Base-by-base conservation (phyloP, 37 sponge, comb jelly and placozoan species). In the Tethya wilhelma region DNA sequence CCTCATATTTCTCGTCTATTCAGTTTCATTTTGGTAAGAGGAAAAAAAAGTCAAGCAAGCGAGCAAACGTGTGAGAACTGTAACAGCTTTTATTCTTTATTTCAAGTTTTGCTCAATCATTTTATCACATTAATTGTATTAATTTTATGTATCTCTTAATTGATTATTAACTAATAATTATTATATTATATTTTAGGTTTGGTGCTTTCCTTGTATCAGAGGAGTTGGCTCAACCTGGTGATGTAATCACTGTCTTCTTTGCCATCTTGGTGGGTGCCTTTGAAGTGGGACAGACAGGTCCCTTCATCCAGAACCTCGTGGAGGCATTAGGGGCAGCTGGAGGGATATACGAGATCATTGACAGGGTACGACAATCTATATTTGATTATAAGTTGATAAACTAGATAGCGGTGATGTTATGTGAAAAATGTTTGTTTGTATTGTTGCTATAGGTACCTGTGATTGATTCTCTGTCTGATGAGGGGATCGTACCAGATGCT, bases 261-360 rank as follows among this genome's bases (percentile, higher is more conserved):
- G 79, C 90, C 30, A 33, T 89, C n/a, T 25, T 89, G 66, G 71
- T 89, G n/a, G 90, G 90, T 30, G 85, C 86, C 28, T 79, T 89
- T 43, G 38, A 77, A 0, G 71, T 89, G 32, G 90, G 90, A 8
- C 77, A 89, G 41, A 86, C 85, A 2, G 85, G 53, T 25, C 90
- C 79, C 7, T 74, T 40, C 30, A 14, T 85, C 32, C 67, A 81
- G 71, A 75, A 71, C 3, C 31, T 90, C 25, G 55, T 55, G 3
- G 44, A 25, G 33, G 82, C 82, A 36, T 19, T 26, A 31, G 91
- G 82, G 11, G 82, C 86, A 28, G 68, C 75, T 22, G 82, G 42
- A 17, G 55, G 36, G 30, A 69, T 89, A 20, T 84, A 81, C 46
- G 42, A 34, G 2, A 80, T 65, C 70, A 87, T 87, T 36, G 60